phyloP scores from a whole-genome alignment of 1,140 invertebrate species.

The Pectinophora gossypiella region DNA sequence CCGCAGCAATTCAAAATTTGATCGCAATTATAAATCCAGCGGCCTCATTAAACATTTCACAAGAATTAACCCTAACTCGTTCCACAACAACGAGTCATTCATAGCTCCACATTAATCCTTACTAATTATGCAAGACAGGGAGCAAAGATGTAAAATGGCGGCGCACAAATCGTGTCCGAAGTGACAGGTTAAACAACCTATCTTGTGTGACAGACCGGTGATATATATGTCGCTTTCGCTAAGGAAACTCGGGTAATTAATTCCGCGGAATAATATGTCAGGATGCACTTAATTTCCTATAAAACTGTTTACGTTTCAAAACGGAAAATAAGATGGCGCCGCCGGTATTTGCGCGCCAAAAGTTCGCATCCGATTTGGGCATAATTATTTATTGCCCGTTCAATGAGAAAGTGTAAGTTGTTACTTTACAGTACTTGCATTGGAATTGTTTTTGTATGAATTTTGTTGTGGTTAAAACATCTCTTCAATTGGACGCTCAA shows the following conservation, averaged over 20 bases:
- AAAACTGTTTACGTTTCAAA: conserved; percentile 30
- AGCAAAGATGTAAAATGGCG: conserved; percentile 62
- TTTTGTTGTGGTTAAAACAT: too few relatives aligned
- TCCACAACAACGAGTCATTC: conserved; percentile 50
- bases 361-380: background rate
- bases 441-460: too few relatives aligned
- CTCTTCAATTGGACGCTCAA: too few relatives aligned
- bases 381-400: background rate
- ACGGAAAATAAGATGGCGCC: background rate
- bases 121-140: conserved; percentile 65
- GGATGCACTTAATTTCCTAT: conserved; percentile 56
- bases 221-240: conserved; percentile 46
- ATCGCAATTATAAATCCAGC: conserved; percentile 12
- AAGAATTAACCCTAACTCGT: conserved; percentile 15
- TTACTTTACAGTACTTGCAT: too few relatives aligned
- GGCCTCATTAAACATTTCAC: conserved; percentile 5
- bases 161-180: conserved; percentile 62
- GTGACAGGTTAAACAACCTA: conserved; percentile 65
- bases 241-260: conserved; percentile 59
- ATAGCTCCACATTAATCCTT: conserved; percentile 60
- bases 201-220: conserved; percentile 60
- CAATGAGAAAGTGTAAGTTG: too few relatives aligned
- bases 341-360: background rate
- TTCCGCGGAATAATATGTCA: conserved; percentile 55
- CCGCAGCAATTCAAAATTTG: conserved; percentile 12